Evolutionary conservation across 2,797 vertebrate species (phyloP).

Genomic region (Myiothlypis coronata): DNA sequence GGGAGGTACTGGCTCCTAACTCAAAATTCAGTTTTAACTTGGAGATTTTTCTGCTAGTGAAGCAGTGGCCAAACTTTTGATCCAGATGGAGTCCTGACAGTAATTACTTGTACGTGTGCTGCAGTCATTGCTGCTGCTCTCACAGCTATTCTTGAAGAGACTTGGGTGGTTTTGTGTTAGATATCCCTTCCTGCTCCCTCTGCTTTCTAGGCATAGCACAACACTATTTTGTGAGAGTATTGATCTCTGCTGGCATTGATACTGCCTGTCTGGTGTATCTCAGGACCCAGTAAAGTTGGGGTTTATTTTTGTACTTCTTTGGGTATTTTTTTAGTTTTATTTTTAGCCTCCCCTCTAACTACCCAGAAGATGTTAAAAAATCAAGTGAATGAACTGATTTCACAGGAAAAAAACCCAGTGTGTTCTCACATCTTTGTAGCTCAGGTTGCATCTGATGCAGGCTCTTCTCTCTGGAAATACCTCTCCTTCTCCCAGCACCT

Average conservation of each 20-base stretch:
- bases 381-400: background rate
- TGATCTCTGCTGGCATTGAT: conserved; percentile 45
- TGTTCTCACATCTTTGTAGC: background rate
- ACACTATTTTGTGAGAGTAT: conserved; percentile 59
- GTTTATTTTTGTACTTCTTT: background rate
- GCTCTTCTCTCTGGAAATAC: background rate
- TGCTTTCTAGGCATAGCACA: conserved; percentile 71
- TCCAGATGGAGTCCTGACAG: conserved; percentile 49
- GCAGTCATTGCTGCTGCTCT: background rate
- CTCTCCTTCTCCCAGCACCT: background rate
- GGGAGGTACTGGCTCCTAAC: conserved; percentile 7
- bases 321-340: background rate
- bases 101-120: conserved; percentile 27
- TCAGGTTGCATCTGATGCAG: background rate
- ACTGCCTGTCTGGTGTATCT: conserved; percentile 50
- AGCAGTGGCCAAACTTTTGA: background rate
- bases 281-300: background rate
- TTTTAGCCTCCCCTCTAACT: background rate
- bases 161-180: conserved; percentile 49
- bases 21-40: background rate
- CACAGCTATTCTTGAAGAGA: conserved; percentile 18
- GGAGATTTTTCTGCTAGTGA: background rate
- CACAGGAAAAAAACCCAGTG: background rate
- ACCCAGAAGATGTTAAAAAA: background rate
- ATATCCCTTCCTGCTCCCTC: conserved; percentile 63